phyloP scores from a whole-genome alignment of 2,797 vertebrate species.

The Decapterus maruadsi region DNA sequence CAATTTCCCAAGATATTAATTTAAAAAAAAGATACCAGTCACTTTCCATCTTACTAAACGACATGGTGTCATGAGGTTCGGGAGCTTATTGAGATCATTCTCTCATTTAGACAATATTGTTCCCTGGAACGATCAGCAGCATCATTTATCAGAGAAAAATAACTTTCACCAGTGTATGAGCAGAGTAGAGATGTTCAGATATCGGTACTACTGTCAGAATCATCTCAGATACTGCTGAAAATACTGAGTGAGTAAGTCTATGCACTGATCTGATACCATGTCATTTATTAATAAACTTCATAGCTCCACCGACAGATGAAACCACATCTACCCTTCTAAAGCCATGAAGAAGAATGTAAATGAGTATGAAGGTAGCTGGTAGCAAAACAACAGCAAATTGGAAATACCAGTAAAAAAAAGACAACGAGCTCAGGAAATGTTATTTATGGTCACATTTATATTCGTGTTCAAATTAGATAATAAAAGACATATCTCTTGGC shows the following conservation, averaged over 20 bases:
- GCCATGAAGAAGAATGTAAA: too few species aligned
- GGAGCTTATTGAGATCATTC: background rate
- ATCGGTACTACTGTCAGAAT: background rate
- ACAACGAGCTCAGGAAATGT: too few species aligned
- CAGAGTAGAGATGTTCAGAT: background rate
- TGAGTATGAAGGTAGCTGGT: too few species aligned
- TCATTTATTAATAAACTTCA: too few species aligned
- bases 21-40: conserved; percentile 8
- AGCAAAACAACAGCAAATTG: too few species aligned
- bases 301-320: too few species aligned
- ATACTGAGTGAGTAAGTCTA: background rate
- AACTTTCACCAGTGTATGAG: background rate
- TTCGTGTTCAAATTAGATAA: too few species aligned
- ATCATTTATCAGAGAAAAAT: background rate
- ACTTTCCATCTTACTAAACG: conserved; percentile 21
- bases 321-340: too few species aligned
- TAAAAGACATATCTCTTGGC: too few species aligned
- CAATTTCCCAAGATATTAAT: conserved; percentile 9
- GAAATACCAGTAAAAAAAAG: too few species aligned
- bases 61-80: conserved; percentile 1
- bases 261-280: too few species aligned
- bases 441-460: too few species aligned
- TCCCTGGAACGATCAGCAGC: background rate
- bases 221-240: background rate
- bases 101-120: background rate